Base-by-base conservation (phyloP, 2,888 invertebrate genomes). In the Sisyra terminalis region DNA sequence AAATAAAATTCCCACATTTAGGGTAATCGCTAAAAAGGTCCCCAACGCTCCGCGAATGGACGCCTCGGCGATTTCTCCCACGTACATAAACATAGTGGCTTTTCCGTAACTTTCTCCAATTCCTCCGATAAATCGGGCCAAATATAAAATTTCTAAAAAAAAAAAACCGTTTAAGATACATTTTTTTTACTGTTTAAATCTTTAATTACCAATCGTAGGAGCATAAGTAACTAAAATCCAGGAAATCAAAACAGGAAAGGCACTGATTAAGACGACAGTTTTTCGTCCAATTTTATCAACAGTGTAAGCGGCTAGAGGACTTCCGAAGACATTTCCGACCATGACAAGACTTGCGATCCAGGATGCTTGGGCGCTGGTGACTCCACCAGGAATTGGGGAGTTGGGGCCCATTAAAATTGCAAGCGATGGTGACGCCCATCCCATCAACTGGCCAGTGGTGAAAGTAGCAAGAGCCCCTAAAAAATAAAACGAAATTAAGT, bases 371-470 rank as follows among this genome's bases (percentile, higher is more conserved):
- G 9, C 8, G 2, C 18, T 29, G 13, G 37, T 38, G 3, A 43
- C 16, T 4, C 34, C 34, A 18, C 34, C 34, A 15, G 18, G 18
- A 13, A 43, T 17, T 7, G 38, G 37, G n/a, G 37, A 38, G 10
- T 37, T 11, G 7, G 13, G 29, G 15, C 16, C 11, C 17, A 14
- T 13, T 24, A 43, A 18, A 29, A 24, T 13, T 8, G 43, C 37
- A 2, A 43, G 11, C 10, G 43, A 30, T 31, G 43, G 43, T 13
- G 43, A 43, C 8, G 35, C 37, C 43, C 43, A 43, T 31, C 43
- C 43, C 43, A 43, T 43, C 35, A 37, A 30, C 31, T 43, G 43
- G 6, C 43, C 43, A 29, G 43, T 43, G 3, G 43, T 43, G 37
- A 43, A 43, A 30, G 43, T 43, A 16, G 30, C 38, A 11, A 43